phyloP scores from a whole-genome alignment of 2,888 invertebrate genomes.

The Chironomus tentans region DNA sequence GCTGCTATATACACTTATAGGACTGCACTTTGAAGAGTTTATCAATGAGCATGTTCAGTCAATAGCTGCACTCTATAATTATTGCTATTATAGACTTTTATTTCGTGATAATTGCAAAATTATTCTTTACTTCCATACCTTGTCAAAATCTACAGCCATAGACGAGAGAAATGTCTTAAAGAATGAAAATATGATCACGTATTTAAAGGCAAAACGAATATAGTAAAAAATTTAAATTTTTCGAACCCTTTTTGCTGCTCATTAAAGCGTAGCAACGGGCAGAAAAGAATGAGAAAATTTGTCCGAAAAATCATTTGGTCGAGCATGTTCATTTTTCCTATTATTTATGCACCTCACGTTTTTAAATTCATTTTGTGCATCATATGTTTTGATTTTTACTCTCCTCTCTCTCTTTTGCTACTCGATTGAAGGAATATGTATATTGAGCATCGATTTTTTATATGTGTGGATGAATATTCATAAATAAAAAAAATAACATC shows the following conservation, averaged over 20 bases:
- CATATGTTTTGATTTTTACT: conserved; percentile 22
- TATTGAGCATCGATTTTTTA: background rate
- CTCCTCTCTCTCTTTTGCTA: background rate
- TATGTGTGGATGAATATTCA: background rate
- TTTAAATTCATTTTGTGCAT: conserved; percentile 21
- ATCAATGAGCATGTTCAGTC: background rate
- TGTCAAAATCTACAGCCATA: background rate
- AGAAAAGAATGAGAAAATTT: background rate
- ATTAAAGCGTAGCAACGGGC: conserved; percentile 10
- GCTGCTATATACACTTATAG: background rate
- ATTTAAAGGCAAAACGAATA: background rate
- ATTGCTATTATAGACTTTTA: no score
- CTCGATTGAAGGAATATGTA: no score
- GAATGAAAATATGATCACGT: background rate
- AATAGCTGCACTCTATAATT: background rate
- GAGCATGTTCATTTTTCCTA: no score
- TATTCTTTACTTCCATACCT: no score
- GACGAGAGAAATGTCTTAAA: background rate
- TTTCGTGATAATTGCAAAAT: no score
- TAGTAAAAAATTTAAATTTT: background rate
- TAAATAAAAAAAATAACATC: background rate
- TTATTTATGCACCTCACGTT: conserved; percentile 9
- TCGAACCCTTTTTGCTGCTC: conserved; percentile 9
- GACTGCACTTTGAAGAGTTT: background rate
- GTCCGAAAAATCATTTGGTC: background rate